Percentiles rank a stretch among this genome's conserved stretches.
phyloP scores from a whole-genome alignment of 2,888 invertebrate genomes.

The Agrochola circellaris region DNA sequence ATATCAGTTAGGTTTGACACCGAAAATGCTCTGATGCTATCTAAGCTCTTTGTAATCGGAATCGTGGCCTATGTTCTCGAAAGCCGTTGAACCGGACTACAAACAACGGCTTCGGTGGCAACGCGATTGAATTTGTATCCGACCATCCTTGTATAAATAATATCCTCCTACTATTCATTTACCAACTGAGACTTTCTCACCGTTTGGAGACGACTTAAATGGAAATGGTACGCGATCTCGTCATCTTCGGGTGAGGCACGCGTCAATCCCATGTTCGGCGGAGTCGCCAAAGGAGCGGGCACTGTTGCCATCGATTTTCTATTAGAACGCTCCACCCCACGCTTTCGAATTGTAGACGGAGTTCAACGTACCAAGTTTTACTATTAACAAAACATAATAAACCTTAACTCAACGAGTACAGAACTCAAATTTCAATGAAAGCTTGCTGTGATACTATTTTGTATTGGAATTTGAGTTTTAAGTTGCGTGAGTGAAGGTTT shows the following conservation, averaged over 20 bases:
- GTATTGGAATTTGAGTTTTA: conserved; percentile 45
- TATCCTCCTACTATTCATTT: not conserved
- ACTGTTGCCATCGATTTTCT: conserved; percentile 54
- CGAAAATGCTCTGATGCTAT: not conserved
- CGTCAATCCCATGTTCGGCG: conserved; percentile 9
- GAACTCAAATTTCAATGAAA: conserved; percentile 44
- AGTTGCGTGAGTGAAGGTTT: conserved; percentile 18
- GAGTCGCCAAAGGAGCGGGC: conserved; percentile 13
- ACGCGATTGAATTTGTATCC: conserved; percentile 34
- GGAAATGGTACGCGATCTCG: conserved; percentile 47
- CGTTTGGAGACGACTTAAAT: conserved; percentile 49
- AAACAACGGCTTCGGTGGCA: conserved; percentile 17
- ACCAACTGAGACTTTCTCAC: conserved; percentile 13
- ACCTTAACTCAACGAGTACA: conserved; percentile 35
- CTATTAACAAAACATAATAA: conserved; percentile 37
- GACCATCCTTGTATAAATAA: conserved; percentile 30
- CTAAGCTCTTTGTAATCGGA: conserved; percentile 16
- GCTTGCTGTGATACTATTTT: conserved; percentile 10
- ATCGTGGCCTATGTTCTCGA: not conserved
- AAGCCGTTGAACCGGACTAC: not conserved
- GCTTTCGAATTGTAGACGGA: conserved; percentile 18
- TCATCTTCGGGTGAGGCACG: conserved; percentile 33
- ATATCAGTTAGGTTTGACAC: not conserved
- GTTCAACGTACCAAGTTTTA: conserved; percentile 13
- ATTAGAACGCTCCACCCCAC: conserved; percentile 43